Evolutionary conservation across 2,888 invertebrate genomes (phyloP), one percentile per base, ranked within the genome.

Genomic region (Cyrtodaria siliqua): DNA sequence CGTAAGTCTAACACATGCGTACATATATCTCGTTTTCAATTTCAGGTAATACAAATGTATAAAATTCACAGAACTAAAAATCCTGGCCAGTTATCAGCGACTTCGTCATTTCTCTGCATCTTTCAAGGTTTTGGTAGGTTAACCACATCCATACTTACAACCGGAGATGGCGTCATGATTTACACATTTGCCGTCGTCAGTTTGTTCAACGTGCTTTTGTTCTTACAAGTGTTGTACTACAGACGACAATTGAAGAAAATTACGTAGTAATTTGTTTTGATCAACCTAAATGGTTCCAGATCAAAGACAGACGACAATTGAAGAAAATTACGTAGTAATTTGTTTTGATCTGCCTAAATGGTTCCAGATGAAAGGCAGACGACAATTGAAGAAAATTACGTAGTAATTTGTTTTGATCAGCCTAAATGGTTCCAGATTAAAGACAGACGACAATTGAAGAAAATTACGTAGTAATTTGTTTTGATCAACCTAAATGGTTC

Each of bases 81-180:
- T 18, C 77, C 83, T 3, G 85, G 85, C 27, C 83, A 83, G 52
- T 57, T 85, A 12, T 85, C 85, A 40, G 83, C 83, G 0, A 75
- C 77, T 20, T 82, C 85, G 4, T 70, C 85, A 2, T 83, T 85
- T 72, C 56, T 85, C 27, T 82, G 83, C 47, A 79, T 83, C 47
- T 83, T 85, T 40, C 85, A 85, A 68, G 82, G 85, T 18, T 80
- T 83, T 53, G 85, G 83, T 14, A 67, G 85, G 9, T 61, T 85
- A n/a, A 83, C 85, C 1, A 83, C 83, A 16, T 85, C 85, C 14
- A 75, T 83, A 26, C 47, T 83, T 23, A 59, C 77, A 18, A 83
- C 82, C 14, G 73, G 79, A 20, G 85, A 85, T 67, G 64, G 72
- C 66, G 73, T 85, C 18, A 80, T 85, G 79, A 83, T 82, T 3